Conservation (phyloP, 1,140 invertebrate species). For the Bombus huntii region DNA sequence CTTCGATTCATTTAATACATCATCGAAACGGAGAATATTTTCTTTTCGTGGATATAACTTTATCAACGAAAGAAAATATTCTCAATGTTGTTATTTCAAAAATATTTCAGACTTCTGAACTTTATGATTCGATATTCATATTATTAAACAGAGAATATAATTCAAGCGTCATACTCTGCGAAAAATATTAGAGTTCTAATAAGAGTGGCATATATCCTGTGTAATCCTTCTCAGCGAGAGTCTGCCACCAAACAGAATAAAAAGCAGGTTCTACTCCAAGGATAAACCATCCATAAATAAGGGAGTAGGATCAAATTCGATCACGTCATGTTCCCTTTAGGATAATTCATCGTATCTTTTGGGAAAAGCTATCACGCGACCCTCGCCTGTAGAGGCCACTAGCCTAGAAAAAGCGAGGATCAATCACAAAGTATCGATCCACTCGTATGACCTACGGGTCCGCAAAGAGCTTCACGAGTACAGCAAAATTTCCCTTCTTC, state of each 20-base stretch:
- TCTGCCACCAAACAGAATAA: background rate
- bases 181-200: background rate
- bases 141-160: no score
- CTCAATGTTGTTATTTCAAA: no score
- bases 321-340: background rate
- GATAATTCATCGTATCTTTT: slow-evolving; percentile 18
- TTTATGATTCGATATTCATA: no score
- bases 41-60: no score
- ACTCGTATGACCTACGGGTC: background rate
- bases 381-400: background rate
- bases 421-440: slow-evolving; percentile 19
- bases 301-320: background rate
- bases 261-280: no score
- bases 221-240: no score
- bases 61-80: no score
- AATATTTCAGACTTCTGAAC: no score
- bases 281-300: slow-evolving; percentile 10
- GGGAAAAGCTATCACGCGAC: background rate
- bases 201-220: background rate
- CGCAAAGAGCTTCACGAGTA: background rate
- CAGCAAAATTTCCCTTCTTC: background rate
- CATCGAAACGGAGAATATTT: no score
- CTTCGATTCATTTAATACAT: no score
- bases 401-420: slow-evolving; percentile 4
- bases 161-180: no score